Percentiles rank a stretch among this genome's conserved stretches.
These are phyloP conservation scores for Vicugna pacos DNA, from an alignment of 2,113 vertebrate species.

Conservation along the genomic window DNA sequence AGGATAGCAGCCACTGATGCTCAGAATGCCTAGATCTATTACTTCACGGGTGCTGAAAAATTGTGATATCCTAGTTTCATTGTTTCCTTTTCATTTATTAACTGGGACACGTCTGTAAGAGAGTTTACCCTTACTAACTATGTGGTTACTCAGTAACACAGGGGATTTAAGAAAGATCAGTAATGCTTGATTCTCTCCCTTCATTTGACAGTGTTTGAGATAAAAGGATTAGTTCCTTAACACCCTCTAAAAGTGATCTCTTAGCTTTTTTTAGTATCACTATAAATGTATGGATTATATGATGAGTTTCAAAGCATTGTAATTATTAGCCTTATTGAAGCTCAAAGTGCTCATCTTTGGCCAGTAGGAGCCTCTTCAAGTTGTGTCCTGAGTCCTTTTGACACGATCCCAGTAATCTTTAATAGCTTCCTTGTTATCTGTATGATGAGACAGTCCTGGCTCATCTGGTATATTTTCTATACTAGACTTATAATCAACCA, in stretches of 20 bases:
- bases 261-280: neutral
- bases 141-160: neutral
- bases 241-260: neutral
- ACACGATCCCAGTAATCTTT: neutral
- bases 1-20: neutral
- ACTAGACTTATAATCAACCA: neutral
- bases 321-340: neutral
- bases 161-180: neutral
- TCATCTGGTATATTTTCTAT: neutral
- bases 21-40: neutral
- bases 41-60: neutral
- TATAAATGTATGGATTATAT: neutral
- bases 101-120: neutral
- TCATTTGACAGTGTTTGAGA: neutral
- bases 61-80: neutral
- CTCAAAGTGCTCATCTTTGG: neutral
- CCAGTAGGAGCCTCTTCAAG: neutral
- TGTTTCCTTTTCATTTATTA: constrained; percentile 1
- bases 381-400: neutral
- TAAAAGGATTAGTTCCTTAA: neutral
- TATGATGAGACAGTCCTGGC: neutral
- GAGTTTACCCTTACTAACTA: neutral
- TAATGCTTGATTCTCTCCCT: neutral
- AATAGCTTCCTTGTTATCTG: neutral
- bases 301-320: neutral